Percentiles rank a stretch among this genome's conserved stretches.
These are phyloP conservation scores for Miniopterus natalensis DNA, from an alignment of 2,113 vertebrate genomes.

Conservation along the genomic window DNA sequence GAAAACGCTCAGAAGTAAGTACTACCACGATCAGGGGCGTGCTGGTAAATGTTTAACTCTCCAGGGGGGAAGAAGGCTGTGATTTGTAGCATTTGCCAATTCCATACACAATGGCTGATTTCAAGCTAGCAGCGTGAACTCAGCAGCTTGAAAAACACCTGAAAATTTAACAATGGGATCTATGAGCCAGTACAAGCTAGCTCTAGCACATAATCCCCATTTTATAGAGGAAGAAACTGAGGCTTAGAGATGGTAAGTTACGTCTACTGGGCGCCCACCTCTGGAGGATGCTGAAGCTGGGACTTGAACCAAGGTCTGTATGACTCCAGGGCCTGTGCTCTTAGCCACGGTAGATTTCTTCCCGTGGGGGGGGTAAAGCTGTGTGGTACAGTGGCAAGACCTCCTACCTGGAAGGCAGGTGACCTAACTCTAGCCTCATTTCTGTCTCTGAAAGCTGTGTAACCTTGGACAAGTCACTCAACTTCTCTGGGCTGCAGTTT, in stretches of 20 bases:
- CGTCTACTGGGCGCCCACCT: background rate
- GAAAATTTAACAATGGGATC: background rate
- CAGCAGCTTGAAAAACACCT: background rate
- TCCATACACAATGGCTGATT: background rate
- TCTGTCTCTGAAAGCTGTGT: constrained; percentile 10
- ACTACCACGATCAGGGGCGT: background rate
- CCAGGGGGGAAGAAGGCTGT: background rate
- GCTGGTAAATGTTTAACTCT: background rate
- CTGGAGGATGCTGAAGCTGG: background rate
- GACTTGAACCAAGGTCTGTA: background rate
- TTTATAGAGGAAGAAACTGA: background rate
- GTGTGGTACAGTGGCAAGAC: background rate
- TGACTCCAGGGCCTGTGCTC: background rate
- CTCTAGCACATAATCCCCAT: background rate
- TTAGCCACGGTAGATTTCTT: background rate
- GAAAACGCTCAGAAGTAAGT: background rate
- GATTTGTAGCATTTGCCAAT: background rate
- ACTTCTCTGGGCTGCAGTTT: background rate
- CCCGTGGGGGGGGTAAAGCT: background rate
- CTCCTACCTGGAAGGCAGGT: background rate
- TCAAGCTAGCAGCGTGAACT: background rate
- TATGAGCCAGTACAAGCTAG: background rate
- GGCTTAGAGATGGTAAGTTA: background rate
- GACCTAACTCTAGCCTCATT: background rate
- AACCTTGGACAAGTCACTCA: background rate